Conservation (phyloP, 2,113 vertebrate species). For the Tragelaphus strepsiceros region DNA sequence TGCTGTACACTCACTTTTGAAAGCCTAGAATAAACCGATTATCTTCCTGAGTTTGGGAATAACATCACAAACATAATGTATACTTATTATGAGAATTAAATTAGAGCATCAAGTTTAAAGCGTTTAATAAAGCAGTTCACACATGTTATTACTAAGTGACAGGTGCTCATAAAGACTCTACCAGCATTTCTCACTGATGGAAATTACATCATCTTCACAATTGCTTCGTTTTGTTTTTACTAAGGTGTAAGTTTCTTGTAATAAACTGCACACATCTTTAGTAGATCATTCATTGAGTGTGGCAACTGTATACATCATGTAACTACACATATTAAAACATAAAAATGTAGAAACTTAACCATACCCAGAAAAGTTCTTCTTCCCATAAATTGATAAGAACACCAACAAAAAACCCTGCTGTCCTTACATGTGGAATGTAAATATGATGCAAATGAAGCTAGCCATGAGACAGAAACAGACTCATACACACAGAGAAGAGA, state of each 20-base stretch:
- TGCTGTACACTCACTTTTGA: not conserved
- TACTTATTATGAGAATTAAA: not conserved
- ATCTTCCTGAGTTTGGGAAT: not conserved
- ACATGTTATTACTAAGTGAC: rapidly evolving
- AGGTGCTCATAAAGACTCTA: not conserved
- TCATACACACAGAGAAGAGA: not conserved
- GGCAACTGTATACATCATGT: not conserved
- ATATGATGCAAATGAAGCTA: not conserved
- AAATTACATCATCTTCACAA: not conserved
- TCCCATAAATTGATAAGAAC: not conserved
- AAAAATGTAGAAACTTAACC: not conserved
- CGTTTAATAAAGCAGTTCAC: not conserved
- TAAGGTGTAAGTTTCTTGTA: not conserved
- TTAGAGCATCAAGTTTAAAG: not conserved
- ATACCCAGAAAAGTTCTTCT: not conserved
- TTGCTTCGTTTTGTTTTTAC: not conserved
- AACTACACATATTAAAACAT: not conserved
- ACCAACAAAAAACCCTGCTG: not conserved
- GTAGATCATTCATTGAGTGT: not conserved
- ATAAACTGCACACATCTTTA: not conserved
- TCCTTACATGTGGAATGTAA: not conserved
- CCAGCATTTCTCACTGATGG: not conserved
- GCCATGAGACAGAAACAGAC: not conserved
- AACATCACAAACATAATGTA: not conserved
- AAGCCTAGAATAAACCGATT: not conserved